Base-by-base conservation (phyloP, 1,140 invertebrate species). In the Caerostris darwini region DNA sequence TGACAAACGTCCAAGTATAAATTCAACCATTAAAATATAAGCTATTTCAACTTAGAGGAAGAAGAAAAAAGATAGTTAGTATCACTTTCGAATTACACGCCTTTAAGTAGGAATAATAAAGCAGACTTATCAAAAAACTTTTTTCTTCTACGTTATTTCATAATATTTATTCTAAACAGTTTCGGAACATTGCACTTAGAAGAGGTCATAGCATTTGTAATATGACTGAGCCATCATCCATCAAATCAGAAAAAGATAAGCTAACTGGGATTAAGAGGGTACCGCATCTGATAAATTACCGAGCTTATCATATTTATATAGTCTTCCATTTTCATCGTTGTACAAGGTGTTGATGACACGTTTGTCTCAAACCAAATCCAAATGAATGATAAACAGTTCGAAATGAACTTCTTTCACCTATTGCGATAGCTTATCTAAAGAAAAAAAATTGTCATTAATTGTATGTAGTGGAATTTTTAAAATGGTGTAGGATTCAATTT, bases 321-420 rank as follows among this genome's bases (percentile, higher is more conserved):
- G n/a, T 53, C 59, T 10, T 53, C 34, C 7, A 50, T 19, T 88
- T 53, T 61, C 86, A 88, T 14, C 86, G 17, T 8, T 53, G 17
- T 19, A 88, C 53, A 64, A 88, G 86, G 56, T 64, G 59, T 64
- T 14, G 86, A 88, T 53, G 86, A 88, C 58, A 53, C 53, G 56
- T 88, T 88, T 8, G 50, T 54, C 61, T 57, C n/a, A 53, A 54
- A 54, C 14, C 6, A 50, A 88, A 57, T 57, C 12, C 86, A 61
- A 50, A 64, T 88, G 14, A 57, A 59, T 7, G 86, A 88, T 88
- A 88, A 88, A 88, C 19, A 53, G 58, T 3, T 87, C 85, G 58
- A 58, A 8, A 0, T 5, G 8, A n/a, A 19, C 82, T 83, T 83
- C 53, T 7, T 57, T 83, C 54, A 14, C 3, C 50, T 77, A 83